These are phyloP conservation scores for Heterodera schachtii DNA, from an alignment of 1,140 invertebrate genomes.

Conservation along the genomic window DNA sequence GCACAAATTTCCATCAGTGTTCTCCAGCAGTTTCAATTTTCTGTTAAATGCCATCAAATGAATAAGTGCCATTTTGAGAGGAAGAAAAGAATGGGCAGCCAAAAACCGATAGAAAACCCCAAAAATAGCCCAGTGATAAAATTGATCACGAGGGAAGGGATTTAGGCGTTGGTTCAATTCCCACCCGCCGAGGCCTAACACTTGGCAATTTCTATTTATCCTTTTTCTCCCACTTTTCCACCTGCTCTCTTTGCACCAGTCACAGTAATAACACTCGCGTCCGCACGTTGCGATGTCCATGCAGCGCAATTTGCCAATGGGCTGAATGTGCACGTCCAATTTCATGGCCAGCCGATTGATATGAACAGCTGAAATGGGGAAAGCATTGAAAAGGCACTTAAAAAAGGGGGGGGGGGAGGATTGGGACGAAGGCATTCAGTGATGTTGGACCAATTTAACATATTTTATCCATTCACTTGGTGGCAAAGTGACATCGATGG, in stretches of 20 bases:
- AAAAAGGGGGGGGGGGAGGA: background rate
- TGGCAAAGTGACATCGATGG: conserved; percentile 63
- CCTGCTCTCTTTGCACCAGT: conserved; percentile 63
- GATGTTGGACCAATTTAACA: no score
- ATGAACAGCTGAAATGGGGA: conserved; percentile 50
- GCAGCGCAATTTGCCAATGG: conserved; percentile 64
- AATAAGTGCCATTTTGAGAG: conserved; percentile 36
- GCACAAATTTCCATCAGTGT: conserved; percentile 64
- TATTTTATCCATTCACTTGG: conserved; percentile 38
- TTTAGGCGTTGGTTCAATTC: no score
- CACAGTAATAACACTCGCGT: conserved; percentile 64
- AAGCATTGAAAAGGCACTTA: background rate
- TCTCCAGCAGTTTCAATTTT: conserved; percentile 63
- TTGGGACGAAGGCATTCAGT: no score
- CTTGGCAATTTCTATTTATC: background rate
- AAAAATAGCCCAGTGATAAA: no score
- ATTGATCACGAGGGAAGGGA: no score
- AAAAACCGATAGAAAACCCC: no score
- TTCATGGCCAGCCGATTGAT: conserved; percentile 59
- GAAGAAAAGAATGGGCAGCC: no score
- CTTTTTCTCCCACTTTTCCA: background rate
- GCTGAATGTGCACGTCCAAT: conserved; percentile 62
- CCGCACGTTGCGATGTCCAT: conserved; percentile 65
- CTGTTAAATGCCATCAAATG: no score
- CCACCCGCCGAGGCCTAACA: no score